Percentiles rank a stretch among this genome's conserved stretches.
phyloP scores from a whole-genome alignment of 2,797 vertebrate species.

The Enteromius thamalakanensis region DNA sequence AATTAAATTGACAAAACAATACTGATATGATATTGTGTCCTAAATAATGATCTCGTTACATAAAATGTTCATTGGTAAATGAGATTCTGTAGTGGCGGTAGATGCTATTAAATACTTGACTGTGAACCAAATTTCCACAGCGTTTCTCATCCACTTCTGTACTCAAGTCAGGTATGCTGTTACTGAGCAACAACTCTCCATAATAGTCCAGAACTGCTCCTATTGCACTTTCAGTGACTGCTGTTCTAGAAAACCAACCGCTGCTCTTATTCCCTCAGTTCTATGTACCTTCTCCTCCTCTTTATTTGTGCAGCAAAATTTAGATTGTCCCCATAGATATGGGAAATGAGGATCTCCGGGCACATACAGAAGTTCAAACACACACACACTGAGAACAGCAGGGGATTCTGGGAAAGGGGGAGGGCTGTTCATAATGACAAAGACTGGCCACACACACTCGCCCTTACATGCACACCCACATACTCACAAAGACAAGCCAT shows the following conservation, averaged over 20 bases:
- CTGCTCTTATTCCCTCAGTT: neutral
- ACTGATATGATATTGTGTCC: neutral
- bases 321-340: conserved; percentile 45
- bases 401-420: conserved; percentile 57
- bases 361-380: conserved; percentile 45
- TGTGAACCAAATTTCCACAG: conserved; percentile 26
- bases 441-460: conserved; percentile 57
- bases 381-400: conserved; percentile 57
- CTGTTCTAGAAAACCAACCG: neutral
- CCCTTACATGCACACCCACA: conserved; percentile 43
- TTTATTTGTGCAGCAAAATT: conserved; percentile 46
- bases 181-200: conserved; percentile 38
- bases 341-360: conserved; percentile 44
- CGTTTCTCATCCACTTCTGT: conserved; percentile 25
- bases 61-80: neutral
- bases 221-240: neutral
- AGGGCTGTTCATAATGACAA: conserved; percentile 60
- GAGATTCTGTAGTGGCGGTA: neutral
- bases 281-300: conserved; percentile 23
- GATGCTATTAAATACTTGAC: conserved; percentile 27
- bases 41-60: neutral
- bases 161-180: conserved; percentile 43
- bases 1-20: neutral
- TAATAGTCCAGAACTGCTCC: conserved; percentile 33
- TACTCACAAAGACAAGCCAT: conserved; percentile 53